Conservation (phyloP, 1,140 invertebrate species). For the Aphaenogaster floridana region DNA sequence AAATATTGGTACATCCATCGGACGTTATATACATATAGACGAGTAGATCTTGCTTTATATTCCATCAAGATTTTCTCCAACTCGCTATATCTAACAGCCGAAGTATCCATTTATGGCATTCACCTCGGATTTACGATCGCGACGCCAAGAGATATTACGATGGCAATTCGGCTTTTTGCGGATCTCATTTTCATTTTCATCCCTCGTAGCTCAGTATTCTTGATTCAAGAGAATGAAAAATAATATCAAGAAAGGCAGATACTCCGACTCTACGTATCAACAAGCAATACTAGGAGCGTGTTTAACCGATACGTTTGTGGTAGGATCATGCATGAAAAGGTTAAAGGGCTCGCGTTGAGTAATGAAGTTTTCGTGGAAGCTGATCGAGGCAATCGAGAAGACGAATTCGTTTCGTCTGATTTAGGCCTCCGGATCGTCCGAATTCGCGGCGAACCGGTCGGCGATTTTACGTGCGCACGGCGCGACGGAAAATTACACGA, state of each 20-base stretch:
- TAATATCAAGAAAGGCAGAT: background rate
- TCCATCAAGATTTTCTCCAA: slow-evolving; percentile 12
- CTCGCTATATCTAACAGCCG: background rate
- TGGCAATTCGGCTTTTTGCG: slow-evolving; percentile 18
- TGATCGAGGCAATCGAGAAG: background rate
- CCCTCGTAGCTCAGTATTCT: background rate
- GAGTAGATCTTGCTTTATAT: background rate
- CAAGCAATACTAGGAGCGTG: too few species aligned
- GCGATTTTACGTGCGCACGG: slow-evolving; percentile 17
- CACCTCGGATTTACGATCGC: slow-evolving; percentile 37
- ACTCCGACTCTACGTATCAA: background rate
- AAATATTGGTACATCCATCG: background rate
- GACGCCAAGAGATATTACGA: slow-evolving; percentile 37
- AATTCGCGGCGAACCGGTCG: background rate
- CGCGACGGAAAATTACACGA: slow-evolving; percentile 45
- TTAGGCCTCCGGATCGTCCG: background rate
- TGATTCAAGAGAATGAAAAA: background rate
- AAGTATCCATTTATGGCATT: slow-evolving; percentile 24
- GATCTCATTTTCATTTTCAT: slow-evolving; percentile 28
- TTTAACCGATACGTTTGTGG: background rate
- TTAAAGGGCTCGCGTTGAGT: background rate
- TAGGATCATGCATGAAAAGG: background rate
- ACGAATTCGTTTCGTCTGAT: background rate
- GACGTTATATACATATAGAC: background rate
- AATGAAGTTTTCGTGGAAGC: background rate